Conservation (phyloP, 2,797 vertebrate genomes). For the Nothura maculosa region DNA sequence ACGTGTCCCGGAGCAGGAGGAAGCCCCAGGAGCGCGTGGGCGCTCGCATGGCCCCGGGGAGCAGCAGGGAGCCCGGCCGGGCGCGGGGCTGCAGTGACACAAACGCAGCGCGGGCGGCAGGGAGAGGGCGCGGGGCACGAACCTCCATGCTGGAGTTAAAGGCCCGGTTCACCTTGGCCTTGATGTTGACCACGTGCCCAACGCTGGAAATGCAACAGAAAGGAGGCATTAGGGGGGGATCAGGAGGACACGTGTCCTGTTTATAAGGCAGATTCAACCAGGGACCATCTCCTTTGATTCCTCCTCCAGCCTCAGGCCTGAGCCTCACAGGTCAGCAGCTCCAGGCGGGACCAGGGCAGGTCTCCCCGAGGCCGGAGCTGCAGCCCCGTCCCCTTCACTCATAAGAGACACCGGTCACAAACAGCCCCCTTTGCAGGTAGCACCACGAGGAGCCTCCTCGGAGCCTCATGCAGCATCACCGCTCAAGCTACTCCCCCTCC, state of each 20-base stretch:
- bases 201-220: conserved; percentile 83
- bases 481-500: background rate
- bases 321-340: too few species aligned
- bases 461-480: background rate
- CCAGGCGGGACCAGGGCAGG: background rate
- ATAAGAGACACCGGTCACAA: too few species aligned
- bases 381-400: too few species aligned
- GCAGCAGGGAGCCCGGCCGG: too few species aligned
- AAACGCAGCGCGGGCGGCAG: background rate
- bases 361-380: background rate
- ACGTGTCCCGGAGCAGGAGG: background rate
- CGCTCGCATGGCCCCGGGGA: rapidly evolving
- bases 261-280: rapidly evolving
- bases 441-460: background rate
- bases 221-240: rapidly evolving
- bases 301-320: too few species aligned
- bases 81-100: background rate
- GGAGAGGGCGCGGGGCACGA: conserved; percentile 22
- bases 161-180: conserved; percentile 97
- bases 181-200: conserved; percentile 95
- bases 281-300: rapidly evolving
- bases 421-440: background rate
- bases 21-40: background rate
- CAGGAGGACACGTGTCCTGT: rapidly evolving
- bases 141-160: conserved; percentile 99